Evolutionary conservation across 2,888 invertebrate species (phyloP), one percentile per base, ranked within the genome.

Genomic region (Mythimna lalbum): DNA sequence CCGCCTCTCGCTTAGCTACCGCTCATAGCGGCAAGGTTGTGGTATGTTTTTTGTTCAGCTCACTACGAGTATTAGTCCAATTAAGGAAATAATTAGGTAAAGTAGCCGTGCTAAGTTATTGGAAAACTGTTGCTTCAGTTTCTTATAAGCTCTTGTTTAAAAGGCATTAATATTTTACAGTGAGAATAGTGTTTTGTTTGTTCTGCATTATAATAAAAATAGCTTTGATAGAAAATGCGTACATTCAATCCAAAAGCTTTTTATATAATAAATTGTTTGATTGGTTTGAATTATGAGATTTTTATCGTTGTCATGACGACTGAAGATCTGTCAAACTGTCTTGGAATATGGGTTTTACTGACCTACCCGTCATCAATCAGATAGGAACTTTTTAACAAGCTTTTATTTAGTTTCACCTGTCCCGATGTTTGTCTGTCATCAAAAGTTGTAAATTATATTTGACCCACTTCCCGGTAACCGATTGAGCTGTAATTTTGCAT

Each of bases 1-100:
- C n/a, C n/a, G n/a, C n/a, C n/a, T n/a, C n/a, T 3, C 27, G 27
- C 27, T 27, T 2, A 27, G 27, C 27, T 27, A 27, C 27, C 27
- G 27, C 27, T 27, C 27, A 27, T 3, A 27, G 27, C 3, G 27
- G 2, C 27, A 27, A 27, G 27, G 27, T 27, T 4, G 27, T 27
- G 17, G 27, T 27, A 21, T 23, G n/a, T 43, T 43, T 1, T 43
- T 43, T 49, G 17, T 31, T 31, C 3, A 53, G 19, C 17, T 43
- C n/a, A n/a, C n/a, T n/a, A n/a, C n/a, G 5, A 23, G 17, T 31
- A n/a, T 36, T 59, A 59, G 59, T n/a, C 43, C 17, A 69, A 23
- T 53, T 53, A 14, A 43, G 19, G 12, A 23, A n/a, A 27, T 21
- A 14, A 31, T 36, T 27, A 7, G 14, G 27, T 49, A 21, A 21